These are phyloP conservation scores for Danio kyathit DNA, from an alignment of 2,797 vertebrate genomes.

Conservation along the genomic window DNA sequence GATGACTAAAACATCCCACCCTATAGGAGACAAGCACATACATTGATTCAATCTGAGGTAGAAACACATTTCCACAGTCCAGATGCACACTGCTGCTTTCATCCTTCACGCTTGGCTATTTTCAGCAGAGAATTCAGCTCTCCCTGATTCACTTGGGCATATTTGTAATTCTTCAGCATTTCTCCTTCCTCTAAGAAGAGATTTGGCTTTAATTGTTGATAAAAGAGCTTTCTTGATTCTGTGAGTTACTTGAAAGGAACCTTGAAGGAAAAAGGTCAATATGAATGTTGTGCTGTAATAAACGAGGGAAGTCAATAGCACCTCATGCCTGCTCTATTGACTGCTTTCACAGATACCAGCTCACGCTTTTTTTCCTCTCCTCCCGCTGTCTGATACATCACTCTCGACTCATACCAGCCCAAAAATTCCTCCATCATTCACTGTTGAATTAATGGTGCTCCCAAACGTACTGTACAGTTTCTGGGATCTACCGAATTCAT, in stretches of 20 bases:
- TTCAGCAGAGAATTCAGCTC: neutral
- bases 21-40: too few species aligned
- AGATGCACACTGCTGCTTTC: neutral
- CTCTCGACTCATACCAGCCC: neutral
- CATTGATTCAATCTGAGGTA: neutral
- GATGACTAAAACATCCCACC: too few species aligned
- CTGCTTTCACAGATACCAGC: conserved; percentile 9
- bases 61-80: neutral
- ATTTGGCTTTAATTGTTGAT: conserved; percentile 4
- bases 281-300: conserved; percentile 24
- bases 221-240: conserved; percentile 11
- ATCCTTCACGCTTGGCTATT: neutral
- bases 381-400: conserved; percentile 2
- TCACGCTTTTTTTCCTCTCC: neutral
- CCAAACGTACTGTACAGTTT: conserved; percentile 1
- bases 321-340: conserved; percentile 28
- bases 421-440: conserved; percentile 31
- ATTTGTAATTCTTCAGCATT: neutral
- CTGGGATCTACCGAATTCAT: conserved; percentile 40
- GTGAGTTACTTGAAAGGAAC: neutral
- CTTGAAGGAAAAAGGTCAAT: conserved; percentile 17
- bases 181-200: neutral
- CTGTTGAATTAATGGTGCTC: conserved; percentile 36
- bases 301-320: conserved; percentile 30
- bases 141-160: neutral